These are phyloP conservation scores for Ancistrus triradiatus DNA, from an alignment of 2,113 vertebrate species.

Conservation along the genomic window DNA sequence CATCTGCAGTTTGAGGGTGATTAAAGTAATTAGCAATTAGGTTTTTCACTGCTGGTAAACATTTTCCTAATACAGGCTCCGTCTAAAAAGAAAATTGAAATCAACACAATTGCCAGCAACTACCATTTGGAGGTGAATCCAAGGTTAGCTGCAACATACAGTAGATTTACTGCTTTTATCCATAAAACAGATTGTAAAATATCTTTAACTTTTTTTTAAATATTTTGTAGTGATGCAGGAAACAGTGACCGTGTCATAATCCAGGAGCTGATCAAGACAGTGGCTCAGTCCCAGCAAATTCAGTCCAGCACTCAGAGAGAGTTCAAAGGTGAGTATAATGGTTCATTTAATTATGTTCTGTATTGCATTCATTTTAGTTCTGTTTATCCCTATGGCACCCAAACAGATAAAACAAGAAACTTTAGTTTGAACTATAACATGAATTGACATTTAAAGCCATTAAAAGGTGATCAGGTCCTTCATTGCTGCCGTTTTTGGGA, in stretches of 20 bases:
- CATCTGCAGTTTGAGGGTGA: no score
- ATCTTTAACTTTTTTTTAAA: no score
- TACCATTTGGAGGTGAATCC: conserved; percentile 97
- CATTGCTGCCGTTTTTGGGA: no score
- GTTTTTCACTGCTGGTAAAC: background rate
- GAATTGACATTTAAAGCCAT: no score
- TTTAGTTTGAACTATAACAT: no score
- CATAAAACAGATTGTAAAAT: no score
- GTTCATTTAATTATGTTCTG: background rate
- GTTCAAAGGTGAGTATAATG: conserved; percentile 82
- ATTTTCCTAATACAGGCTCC: conserved; percentile 74
- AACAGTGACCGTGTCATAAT: conserved; percentile 93
- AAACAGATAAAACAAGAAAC: background rate
- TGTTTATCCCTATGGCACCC: background rate
- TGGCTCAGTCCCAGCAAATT: conserved; percentile 95
- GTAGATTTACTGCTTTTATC: no score
- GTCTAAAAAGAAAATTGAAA: conserved; percentile 98
- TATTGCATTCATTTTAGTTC: background rate
- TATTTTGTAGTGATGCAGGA: conserved; percentile 81
- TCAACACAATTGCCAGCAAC: conserved; percentile 97
- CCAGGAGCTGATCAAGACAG: conserved; percentile 93
- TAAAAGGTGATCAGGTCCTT: no score
- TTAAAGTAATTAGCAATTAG: background rate
- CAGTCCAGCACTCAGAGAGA: conserved; percentile 91
- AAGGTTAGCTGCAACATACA: conserved; percentile 66